Percentiles rank a stretch among this genome's conserved stretches.
phyloP scores from a whole-genome alignment of 2,113 vertebrate genomes.

The Oxyruncus cristatus region DNA sequence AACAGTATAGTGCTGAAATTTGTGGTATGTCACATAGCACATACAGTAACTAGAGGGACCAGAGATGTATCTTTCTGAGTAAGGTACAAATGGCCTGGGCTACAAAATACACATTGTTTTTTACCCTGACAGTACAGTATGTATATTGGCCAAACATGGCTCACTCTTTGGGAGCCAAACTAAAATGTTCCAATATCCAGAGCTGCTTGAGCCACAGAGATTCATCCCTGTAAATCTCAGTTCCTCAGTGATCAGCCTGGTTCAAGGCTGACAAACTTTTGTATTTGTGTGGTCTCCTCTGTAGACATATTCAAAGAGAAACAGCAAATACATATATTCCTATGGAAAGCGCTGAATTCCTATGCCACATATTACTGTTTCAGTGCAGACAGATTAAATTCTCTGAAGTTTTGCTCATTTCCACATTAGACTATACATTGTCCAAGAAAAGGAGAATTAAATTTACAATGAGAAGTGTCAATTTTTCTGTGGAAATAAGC shows the following conservation, averaged over 20 bases:
- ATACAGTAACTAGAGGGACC: neutral
- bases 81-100: neutral
- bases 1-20: neutral
- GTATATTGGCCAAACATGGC: neutral
- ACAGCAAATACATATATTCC: neutral
- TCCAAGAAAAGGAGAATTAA: neutral
- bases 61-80: neutral
- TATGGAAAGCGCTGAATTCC: accelerated
- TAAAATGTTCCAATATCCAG: neutral
- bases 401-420: neutral
- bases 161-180: neutral
- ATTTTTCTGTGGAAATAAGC: neutral
- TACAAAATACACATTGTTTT: neutral
- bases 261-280: neutral
- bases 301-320: neutral
- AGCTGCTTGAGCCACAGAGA: neutral
- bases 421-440: neutral
- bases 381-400: neutral
- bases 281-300: neutral
- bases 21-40: neutral
- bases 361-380: neutral
- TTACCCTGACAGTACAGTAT: neutral
- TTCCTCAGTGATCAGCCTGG: neutral
- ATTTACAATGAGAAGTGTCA: neutral
- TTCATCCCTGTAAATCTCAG: neutral